Percentiles rank a stretch among this genome's conserved stretches.
Conservation (phyloP, 2,797 vertebrate species). For the Etheostoma perlongum region DNA sequence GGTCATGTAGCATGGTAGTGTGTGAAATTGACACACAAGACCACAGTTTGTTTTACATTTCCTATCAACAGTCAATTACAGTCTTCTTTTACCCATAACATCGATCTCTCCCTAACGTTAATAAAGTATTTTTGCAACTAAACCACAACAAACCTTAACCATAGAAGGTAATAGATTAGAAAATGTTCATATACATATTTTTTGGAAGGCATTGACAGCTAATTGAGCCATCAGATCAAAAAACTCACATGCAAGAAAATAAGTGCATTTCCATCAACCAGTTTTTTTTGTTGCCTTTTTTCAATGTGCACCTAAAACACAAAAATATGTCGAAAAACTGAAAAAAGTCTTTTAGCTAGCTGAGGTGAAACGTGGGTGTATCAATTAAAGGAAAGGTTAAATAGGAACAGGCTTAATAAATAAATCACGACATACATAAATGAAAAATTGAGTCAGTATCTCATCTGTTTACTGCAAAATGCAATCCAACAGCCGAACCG, state of each 20-base stretch:
- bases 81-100: not conserved
- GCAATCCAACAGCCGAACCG: not conserved
- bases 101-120: not conserved
- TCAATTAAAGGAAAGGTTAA: not conserved
- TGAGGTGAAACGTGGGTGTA: not conserved
- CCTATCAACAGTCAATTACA: not conserved
- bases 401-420: not conserved
- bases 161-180: not conserved
- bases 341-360: too few species aligned
- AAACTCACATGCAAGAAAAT: not conserved
- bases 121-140: not conserved
- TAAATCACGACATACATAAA: not conserved
- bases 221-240: not conserved
- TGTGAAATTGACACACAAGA: not conserved
- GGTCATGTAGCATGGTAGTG: not conserved
- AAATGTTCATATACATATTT: not conserved
- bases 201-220: too few species aligned
- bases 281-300: too few species aligned
- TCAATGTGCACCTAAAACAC: too few species aligned
- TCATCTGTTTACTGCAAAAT: not conserved
- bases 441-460: not conserved
- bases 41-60: not conserved
- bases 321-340: not conserved
- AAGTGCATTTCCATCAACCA: too few species aligned
- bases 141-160: not conserved